A percentile compares a stretch with the other conserved stretches of the same genome.
Evolutionary conservation across 2,888 invertebrate species (phyloP).

Genomic region (Sphaerophoria rueppellii): DNA sequence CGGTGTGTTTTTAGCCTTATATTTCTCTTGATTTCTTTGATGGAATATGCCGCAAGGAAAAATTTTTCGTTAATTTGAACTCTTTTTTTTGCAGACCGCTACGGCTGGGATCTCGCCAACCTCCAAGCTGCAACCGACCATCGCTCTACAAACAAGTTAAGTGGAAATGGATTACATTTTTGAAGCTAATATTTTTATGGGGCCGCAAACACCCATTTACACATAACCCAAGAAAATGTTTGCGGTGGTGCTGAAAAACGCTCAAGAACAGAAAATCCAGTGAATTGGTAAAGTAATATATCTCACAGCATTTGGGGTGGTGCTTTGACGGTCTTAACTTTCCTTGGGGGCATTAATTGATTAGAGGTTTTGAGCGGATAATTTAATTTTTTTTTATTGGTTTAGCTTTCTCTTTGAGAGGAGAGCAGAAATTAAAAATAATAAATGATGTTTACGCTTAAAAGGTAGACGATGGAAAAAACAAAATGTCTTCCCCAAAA

Average conservation of each 20-base stretch:
- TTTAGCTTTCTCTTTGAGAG: constrained; percentile 12
- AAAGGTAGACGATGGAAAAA: constrained; percentile 23
- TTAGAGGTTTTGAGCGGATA: constrained; percentile 46
- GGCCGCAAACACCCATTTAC: background rate
- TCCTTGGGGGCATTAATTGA: constrained; percentile 61
- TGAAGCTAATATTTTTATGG: constrained; percentile 35
- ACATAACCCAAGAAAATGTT: background rate
- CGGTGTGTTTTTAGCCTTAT: no score
- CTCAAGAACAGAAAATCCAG: constrained; percentile 29
- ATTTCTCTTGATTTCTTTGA: constrained; percentile 64
- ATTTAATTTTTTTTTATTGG: constrained; percentile 7
- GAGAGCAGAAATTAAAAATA: constrained; percentile 34
- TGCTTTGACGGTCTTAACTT: constrained; percentile 50
- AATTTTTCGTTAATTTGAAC: constrained; percentile 66
- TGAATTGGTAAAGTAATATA: constrained; percentile 51
- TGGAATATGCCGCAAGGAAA: constrained; percentile 60
- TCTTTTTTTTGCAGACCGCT: constrained; percentile 40
- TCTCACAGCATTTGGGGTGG: constrained; percentile 45
- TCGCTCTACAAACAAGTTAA: no score
- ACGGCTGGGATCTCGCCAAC: background rate
- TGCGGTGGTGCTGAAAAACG: background rate
- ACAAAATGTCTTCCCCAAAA: constrained; percentile 7
- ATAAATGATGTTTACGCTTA: constrained; percentile 49
- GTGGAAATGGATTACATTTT: constrained; percentile 54
- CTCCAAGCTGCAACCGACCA: no score